Conservation (phyloP, 2,888 invertebrate species). For the Pterostichus niger region DNA sequence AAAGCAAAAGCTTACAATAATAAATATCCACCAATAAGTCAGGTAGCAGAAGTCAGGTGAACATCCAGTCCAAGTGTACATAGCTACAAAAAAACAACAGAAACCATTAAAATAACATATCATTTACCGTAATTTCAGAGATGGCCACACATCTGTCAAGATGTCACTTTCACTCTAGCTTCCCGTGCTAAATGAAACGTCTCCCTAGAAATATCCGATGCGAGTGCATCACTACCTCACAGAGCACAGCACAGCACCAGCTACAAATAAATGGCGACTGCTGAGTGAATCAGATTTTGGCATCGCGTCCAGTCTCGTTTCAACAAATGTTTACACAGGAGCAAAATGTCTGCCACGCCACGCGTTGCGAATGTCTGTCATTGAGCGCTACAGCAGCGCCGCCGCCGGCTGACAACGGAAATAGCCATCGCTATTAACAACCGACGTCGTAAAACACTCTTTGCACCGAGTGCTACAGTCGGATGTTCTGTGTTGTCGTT, state of each 20-base stretch:
- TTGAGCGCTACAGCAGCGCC: conserved; percentile 39
- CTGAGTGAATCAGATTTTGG: conserved; percentile 67
- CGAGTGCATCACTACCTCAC: conserved; percentile 32
- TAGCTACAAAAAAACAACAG: conserved; percentile 12
- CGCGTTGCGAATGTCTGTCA: conserved; percentile 62
- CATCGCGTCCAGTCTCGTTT: conserved; percentile 61
- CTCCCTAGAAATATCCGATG: conserved; percentile 33
- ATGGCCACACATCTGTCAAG: conserved; percentile 65
- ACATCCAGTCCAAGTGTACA: conserved; percentile 11
- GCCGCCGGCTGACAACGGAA: conserved; percentile 62
- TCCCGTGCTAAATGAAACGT: conserved; percentile 63
- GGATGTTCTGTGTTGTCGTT: not conserved
- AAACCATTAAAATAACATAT: conserved; percentile 63
- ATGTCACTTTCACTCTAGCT: conserved; percentile 62
- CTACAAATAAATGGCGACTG: conserved; percentile 38
- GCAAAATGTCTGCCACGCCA: conserved; percentile 52
- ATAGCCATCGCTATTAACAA: conserved; percentile 66
- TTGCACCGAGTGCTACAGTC: conserved; percentile 39
- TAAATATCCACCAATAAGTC: not conserved
- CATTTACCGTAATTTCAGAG: conserved; percentile 64
- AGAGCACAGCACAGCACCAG: not conserved
- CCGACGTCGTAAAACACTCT: conserved; percentile 62
- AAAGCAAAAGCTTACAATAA: not conserved
- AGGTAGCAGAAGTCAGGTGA: conserved; percentile 24
- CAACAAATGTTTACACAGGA: conserved; percentile 64